Base-by-base conservation (phyloP, 2,113 vertebrate species). In the Zosterops lateralis region DNA sequence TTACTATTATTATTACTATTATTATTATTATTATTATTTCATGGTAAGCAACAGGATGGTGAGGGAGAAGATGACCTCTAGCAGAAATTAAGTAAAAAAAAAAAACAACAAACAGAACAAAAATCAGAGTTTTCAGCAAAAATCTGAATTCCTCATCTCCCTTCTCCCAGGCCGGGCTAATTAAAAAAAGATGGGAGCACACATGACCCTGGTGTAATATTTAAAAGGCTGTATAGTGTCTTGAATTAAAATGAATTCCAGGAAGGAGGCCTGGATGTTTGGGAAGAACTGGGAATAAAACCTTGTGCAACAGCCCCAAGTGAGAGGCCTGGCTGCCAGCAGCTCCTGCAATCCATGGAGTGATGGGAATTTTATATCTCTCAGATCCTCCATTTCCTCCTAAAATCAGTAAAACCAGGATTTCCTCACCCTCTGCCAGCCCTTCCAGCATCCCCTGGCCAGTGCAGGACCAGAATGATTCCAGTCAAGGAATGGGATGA, bases 401-500 rank as follows among this genome's bases (percentile, higher is more conserved):
- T 29, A 1, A 28, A 28, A 47, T 26, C 58, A 64, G 14, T 2
- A 22, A 7, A 42, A 42, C 2, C 47, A 20, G 80, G 17, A 45
- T 53, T 22, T 65, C 19, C 68, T 64, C 48, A 22, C 38, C 32
- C 48, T 64, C 29, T 32, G 60, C 45, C 80, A 38, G 68, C 8
- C 17, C 38, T 31, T 44, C 4, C 66, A 71, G 66, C 56, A 61
- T 29, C 31, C 31, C 54, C 80, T 5, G 32, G 38, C 22, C 31
- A 8, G 0, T 20, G 36, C 17, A 31, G 79, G 45, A 34, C 6
- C 58, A 28, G 13, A 45, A 45, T 0, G 6, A 47, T 12, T 2
- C 68, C 36, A 15, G 47, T 4, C 44, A 9, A 24, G 62, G 6
- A 36, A 25, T 14, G 62, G n/a, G 51, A 7, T 4, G 44, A 32